Evolutionary conservation across 2,113 vertebrate genomes (phyloP).

Genomic region (Tyto alba): DNA sequence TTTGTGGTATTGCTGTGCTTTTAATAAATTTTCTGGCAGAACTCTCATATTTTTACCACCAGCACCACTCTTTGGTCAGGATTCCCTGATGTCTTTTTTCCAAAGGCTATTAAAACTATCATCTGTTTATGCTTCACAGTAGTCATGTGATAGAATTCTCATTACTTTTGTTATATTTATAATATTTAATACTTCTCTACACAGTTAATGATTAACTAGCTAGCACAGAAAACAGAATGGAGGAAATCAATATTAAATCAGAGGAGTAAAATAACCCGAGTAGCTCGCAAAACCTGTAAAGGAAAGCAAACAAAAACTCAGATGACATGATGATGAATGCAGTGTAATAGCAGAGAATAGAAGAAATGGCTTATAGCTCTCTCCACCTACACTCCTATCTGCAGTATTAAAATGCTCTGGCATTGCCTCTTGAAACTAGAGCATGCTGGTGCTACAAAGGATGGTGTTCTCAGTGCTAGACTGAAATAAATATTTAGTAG

Average conservation of each 20-base stretch:
- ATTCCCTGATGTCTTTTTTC: background rate
- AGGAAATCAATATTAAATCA: constrained; percentile 22
- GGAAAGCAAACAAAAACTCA: background rate
- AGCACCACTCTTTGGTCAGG: background rate
- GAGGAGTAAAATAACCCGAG: background rate
- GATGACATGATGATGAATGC: background rate
- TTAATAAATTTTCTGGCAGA: background rate
- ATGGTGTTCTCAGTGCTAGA: background rate
- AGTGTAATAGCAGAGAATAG: background rate
- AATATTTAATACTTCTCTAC: background rate
- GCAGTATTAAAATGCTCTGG: background rate
- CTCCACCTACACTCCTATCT: background rate
- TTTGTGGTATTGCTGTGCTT: background rate
- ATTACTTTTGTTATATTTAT: background rate
- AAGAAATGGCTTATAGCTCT: background rate
- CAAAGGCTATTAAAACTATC: background rate
- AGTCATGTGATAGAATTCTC: background rate
- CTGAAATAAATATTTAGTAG: background rate
- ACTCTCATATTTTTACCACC: background rate
- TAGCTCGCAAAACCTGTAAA: background rate
- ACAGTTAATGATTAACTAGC: background rate
- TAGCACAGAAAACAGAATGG: background rate
- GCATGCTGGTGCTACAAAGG: background rate
- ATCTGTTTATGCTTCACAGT: background rate
- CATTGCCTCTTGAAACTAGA: background rate